A percentile compares a stretch with the other conserved stretches of the same genome.
phyloP scores from a whole-genome alignment of 1,140 invertebrate species.

The Scaptomyza graminum region DNA sequence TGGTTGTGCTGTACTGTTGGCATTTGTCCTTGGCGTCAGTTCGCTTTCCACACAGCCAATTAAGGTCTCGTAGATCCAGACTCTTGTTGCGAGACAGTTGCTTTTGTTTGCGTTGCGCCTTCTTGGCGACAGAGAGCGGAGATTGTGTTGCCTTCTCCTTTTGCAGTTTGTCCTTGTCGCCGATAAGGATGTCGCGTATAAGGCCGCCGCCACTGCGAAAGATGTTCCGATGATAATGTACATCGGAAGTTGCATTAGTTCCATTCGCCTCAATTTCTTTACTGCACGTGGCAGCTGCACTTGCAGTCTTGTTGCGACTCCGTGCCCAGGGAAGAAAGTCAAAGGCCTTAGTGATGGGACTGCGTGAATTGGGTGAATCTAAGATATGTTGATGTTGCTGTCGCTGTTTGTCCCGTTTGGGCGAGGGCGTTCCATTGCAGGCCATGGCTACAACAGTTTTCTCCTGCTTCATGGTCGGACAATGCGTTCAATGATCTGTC shows the following conservation, averaged over 20 bases:
- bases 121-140: slow-evolving; percentile 45
- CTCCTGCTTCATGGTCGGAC: slow-evolving; percentile 71
- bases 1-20: slow-evolving; percentile 3
- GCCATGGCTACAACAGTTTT: slow-evolving; percentile 54
- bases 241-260: slow-evolving; percentile 35
- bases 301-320: slow-evolving; percentile 57
- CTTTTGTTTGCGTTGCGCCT: slow-evolving; percentile 60
- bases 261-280: slow-evolving; percentile 25
- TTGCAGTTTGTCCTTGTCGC: slow-evolving; percentile 65
- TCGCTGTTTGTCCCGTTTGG: slow-evolving; percentile 42
- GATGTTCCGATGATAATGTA: slow-evolving; percentile 76
- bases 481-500: slow-evolving; percentile 49
- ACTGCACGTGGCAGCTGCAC: slow-evolving; percentile 18
- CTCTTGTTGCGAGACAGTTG: slow-evolving; percentile 74
- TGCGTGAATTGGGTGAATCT: slow-evolving; percentile 53
- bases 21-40: slow-evolving; percentile 25
- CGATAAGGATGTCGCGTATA: slow-evolving; percentile 76
- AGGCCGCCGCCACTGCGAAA: slow-evolving; percentile 77
- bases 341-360: slow-evolving; percentile 82
- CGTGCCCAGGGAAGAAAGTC: slow-evolving; percentile 77
- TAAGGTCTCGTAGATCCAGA: slow-evolving; percentile 75
- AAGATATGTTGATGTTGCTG: slow-evolving; percentile 29
- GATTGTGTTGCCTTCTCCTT: slow-evolving; percentile 71
- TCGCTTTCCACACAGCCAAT: slow-evolving; percentile 72
- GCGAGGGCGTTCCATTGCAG: slow-evolving; percentile 36